Percentiles rank a stretch among this genome's conserved stretches.
Evolutionary conservation across 2,797 vertebrate genomes (phyloP).

Genomic region (Sebastes miniatus): DNA sequence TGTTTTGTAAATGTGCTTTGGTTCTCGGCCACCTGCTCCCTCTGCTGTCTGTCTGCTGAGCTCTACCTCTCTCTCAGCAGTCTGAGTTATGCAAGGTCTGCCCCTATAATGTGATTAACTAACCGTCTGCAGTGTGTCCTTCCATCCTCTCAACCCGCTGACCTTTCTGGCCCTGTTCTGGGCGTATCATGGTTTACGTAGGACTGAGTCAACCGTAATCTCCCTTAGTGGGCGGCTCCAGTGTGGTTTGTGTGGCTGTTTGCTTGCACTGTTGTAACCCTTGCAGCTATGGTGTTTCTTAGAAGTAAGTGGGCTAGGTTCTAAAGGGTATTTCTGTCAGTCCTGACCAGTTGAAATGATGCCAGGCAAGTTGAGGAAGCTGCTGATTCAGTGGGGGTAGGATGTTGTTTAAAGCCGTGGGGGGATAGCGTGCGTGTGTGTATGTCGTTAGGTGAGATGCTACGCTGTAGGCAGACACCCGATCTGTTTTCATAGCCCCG

Average conservation of each 20-base stretch:
- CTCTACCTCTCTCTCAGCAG: slow-evolving; percentile 3
- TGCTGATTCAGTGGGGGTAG: slow-evolving; percentile 54
- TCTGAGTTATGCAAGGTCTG: slow-evolving; percentile 44
- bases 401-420: slow-evolving; percentile 17
- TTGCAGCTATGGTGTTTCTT: slow-evolving; percentile 38
- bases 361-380: slow-evolving; percentile 53
- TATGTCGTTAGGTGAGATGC: slow-evolving; percentile 22
- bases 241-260: slow-evolving; percentile 38
- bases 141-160: slow-evolving; percentile 42
- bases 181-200: slow-evolving; percentile 30
- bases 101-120: slow-evolving; percentile 61
- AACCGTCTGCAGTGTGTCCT: slow-evolving; percentile 34
- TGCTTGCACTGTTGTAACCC: slow-evolving; percentile 53
- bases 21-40: slow-evolving; percentile 33
- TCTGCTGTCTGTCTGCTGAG: slow-evolving; percentile 11
- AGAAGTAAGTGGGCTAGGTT: slow-evolving; percentile 42
- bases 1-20: slow-evolving; percentile 25
- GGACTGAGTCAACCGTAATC: slow-evolving; percentile 49
- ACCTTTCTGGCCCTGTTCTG: slow-evolving; percentile 39
- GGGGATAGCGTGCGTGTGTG: neutral
- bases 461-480: slow-evolving; percentile 7
- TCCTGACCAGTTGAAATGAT: slow-evolving; percentile 37
- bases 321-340: slow-evolving; percentile 42
- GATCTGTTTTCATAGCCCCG: slow-evolving; percentile 28
- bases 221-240: slow-evolving; percentile 17